These are phyloP conservation scores for Drosophila affinis DNA, from an alignment of 2,888 invertebrate genomes.

Conservation along the genomic window DNA sequence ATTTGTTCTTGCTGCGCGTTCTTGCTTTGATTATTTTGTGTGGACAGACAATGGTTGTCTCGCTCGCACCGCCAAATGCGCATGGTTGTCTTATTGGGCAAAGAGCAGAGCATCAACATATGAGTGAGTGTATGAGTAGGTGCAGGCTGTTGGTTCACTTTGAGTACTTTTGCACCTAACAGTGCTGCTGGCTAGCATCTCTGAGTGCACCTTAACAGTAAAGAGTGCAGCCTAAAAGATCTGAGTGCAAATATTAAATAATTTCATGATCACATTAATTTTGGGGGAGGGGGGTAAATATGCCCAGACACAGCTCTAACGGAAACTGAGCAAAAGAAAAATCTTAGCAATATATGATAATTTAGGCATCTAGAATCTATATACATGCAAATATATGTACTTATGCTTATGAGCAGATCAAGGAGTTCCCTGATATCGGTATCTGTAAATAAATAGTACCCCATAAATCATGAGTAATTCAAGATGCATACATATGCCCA, in stretches of 20 bases:
- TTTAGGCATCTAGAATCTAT: too few species aligned
- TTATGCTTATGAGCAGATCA: too few species aligned
- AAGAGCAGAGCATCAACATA: not conserved
- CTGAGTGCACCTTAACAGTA: not conserved
- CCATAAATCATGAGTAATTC: too few species aligned
- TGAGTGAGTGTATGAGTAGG: not conserved
- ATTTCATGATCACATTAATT: not conserved
- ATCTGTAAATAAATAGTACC: too few species aligned
- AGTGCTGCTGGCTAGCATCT: not conserved
- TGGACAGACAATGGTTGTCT: conserved; percentile 35
- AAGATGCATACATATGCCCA: too few species aligned
- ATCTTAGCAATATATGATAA: too few species aligned
- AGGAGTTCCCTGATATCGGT: too few species aligned
- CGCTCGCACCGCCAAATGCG: conserved; percentile 33
- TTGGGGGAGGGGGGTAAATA: too few species aligned
- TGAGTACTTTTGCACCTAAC: not conserved
- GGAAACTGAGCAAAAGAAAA: too few species aligned
- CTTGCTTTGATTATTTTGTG: not conserved
- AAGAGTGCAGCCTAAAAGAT: not conserved
- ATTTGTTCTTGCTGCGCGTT: not conserved
- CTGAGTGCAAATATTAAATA: not conserved
- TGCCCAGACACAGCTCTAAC: too few species aligned
- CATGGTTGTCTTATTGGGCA: not conserved
- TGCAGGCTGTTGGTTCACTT: not conserved
- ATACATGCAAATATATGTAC: too few species aligned